Evolutionary conservation across 1,140 invertebrate genomes (phyloP), one percentile per base, ranked within the genome.

Genomic region (Ceratosolen solmsi): DNA sequence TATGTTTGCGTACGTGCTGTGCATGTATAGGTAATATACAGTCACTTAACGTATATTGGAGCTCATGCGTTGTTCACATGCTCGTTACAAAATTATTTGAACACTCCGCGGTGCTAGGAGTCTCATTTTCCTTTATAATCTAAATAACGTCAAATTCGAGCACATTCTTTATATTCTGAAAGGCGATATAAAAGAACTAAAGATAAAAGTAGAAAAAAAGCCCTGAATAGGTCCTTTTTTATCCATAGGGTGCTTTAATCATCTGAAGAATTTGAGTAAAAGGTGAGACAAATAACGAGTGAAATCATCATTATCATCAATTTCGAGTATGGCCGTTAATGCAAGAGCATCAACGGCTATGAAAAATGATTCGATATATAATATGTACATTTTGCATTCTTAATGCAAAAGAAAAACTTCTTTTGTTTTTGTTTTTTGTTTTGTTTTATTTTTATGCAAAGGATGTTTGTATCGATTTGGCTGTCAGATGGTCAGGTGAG

Each of bases 351-450:
- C 74, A 36, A n/a, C 15, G 9, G 3, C 25, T 13, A 46, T 76
- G 74, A 76, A 76, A 76, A 76, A 76, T 65, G 74, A 76, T 76
- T 76, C 56, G 0, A 73, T 73, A 54, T 54, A 51, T 73, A 27
- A 30, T 73, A 54, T 13, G 11, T 15, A 25, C 68, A 27, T 46
- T 36, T 41, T 71, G 46, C 15, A 41, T 70, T 22, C n/a, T 41
- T 71, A 30, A 68, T 0, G 58, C 2, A n/a, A 15, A 30, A 1
- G n/a, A 60, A 60, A 30, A 60, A 30, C 13, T 60, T n/a, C 25
- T 60, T 60, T n/a, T n/a, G n/a, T n/a, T n/a, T n/a, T n/a, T n/a
- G n/a, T n/a, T n/a, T n/a, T n/a, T n/a, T 60, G 4, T 15, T 11
- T 11, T 30, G 7, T 5, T n/a, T n/a, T n/a, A n/a, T n/a, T n/a